phyloP scores from a whole-genome alignment of 2,888 invertebrate species.

The Tetragnatha montana region DNA sequence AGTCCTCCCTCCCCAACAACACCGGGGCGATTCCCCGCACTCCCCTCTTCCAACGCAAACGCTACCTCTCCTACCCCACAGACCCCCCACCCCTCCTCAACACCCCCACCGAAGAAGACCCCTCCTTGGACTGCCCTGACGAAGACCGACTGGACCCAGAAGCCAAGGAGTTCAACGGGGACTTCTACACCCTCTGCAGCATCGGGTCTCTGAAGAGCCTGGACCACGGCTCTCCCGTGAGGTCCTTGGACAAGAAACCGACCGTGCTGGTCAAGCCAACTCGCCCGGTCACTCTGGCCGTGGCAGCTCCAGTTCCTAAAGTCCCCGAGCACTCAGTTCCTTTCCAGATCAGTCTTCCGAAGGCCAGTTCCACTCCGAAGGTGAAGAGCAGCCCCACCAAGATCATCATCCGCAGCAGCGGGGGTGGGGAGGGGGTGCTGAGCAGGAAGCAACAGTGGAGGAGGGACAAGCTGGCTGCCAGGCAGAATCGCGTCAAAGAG shows the following conservation, averaged over 20 bases:
- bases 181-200: conserved; percentile 87
- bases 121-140: not conserved
- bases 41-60: not conserved
- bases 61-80: conserved; percentile 42
- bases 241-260: conserved; percentile 31
- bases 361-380: not conserved
- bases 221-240: conserved; percentile 45
- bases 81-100: not conserved
- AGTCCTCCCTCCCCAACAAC: conserved; percentile 36
- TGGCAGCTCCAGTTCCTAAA: conserved; percentile 34
- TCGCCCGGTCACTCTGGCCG: conserved; percentile 40
- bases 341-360: conserved; percentile 37
- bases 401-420: conserved; percentile 32
- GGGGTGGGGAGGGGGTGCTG: conserved; percentile 7
- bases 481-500: conserved; percentile 70
- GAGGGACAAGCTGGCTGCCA: conserved; percentile 7
- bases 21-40: not conserved
- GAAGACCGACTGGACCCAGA: conserved; percentile 70
- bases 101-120: not conserved
- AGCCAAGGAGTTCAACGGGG: conserved; percentile 83
- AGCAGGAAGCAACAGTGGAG: conserved; percentile 42
- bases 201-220: conserved; percentile 82
- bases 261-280: conserved; percentile 65
- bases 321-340: conserved; percentile 38
- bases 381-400: conserved; percentile 46